Evolutionary conservation across 92 coral and sea anemone species (phyloP).

Genomic region (Chrysogorgia sp.): DNA sequence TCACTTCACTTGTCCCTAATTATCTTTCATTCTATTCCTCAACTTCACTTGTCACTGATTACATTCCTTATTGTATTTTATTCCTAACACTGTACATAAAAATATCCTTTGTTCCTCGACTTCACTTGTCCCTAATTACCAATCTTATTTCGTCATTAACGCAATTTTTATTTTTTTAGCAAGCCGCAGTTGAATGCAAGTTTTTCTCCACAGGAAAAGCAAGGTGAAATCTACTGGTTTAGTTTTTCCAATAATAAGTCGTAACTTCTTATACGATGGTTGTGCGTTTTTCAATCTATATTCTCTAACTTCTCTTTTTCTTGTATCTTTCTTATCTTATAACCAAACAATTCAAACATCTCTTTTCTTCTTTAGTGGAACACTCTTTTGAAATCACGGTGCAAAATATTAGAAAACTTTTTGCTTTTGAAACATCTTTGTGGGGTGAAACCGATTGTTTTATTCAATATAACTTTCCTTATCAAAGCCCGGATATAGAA

Average conservation of each 20-base stretch:
- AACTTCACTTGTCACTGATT: no score
- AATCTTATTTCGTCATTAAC: no score
- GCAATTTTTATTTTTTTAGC: not conserved
- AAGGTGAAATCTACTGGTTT: not conserved
- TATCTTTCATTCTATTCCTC: no score
- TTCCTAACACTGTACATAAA: no score
- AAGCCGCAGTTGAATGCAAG: not conserved
- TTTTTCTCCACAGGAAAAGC: not conserved
- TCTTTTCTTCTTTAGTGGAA: constrained; percentile 59
- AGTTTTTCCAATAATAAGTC: not conserved
- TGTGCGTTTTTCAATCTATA: not conserved
- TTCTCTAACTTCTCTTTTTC: no score
- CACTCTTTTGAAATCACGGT: constrained; percentile 94
- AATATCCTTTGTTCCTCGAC: no score
- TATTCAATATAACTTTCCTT: constrained; percentile 95
- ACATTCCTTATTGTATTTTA: no score
- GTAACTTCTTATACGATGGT: no score
- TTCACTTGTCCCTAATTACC: no score
- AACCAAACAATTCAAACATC: not conserved
- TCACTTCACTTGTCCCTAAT: no score
- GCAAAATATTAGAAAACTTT: constrained; percentile 82
- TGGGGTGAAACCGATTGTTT: constrained; percentile 98
- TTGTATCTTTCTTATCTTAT: constrained; percentile 2
- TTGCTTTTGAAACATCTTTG: constrained; percentile 80
- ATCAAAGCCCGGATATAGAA: constrained; percentile 51